Conservation (phyloP, 37 sponge, comb jelly and placozoan species). For the Aphrocallistes beatrix region DNA sequence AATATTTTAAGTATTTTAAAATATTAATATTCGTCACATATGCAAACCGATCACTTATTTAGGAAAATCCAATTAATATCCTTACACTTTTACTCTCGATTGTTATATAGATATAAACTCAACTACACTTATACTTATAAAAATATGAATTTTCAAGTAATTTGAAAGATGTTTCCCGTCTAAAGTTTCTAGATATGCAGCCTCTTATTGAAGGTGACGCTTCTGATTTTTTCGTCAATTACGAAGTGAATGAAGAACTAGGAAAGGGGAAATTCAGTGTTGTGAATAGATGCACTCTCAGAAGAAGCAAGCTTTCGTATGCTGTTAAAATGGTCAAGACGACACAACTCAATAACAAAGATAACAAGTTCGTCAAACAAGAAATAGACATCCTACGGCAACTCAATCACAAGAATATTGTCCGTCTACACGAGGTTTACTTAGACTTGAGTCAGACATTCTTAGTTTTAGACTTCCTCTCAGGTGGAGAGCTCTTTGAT, state of each 20-base stretch:
- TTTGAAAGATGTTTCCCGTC: too few relatives aligned
- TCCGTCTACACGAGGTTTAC: constrained; percentile 25
- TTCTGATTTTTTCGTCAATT: not conserved
- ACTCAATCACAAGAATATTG: constrained; percentile 30
- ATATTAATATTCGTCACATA: too few relatives aligned
- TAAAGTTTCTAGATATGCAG: too few relatives aligned
- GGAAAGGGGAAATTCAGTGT: constrained; percentile 27
- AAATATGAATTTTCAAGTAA: too few relatives aligned
- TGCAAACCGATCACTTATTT: too few relatives aligned
- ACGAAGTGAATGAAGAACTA: not conserved
- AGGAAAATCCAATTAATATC: too few relatives aligned
- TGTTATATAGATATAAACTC: too few relatives aligned
- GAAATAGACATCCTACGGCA: constrained; percentile 25
- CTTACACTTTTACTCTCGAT: too few relatives aligned
- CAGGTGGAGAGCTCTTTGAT: constrained; percentile 39
- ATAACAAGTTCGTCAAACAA: constrained; percentile 6
- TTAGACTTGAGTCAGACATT: not conserved
- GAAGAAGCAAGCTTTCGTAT: constrained; percentile 20
- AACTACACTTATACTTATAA: too few relatives aligned
- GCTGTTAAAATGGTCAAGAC: constrained; percentile 34
- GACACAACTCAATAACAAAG: not conserved
- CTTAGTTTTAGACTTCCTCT: constrained; percentile 25
- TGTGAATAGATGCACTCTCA: constrained; percentile 29
- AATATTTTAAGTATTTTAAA: too few relatives aligned
- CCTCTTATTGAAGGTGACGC: not conserved